A percentile compares a stretch with the other conserved stretches of the same genome.
Conservation (phyloP, 1,140 invertebrate species). For the Pogonomyrmex californicus region DNA sequence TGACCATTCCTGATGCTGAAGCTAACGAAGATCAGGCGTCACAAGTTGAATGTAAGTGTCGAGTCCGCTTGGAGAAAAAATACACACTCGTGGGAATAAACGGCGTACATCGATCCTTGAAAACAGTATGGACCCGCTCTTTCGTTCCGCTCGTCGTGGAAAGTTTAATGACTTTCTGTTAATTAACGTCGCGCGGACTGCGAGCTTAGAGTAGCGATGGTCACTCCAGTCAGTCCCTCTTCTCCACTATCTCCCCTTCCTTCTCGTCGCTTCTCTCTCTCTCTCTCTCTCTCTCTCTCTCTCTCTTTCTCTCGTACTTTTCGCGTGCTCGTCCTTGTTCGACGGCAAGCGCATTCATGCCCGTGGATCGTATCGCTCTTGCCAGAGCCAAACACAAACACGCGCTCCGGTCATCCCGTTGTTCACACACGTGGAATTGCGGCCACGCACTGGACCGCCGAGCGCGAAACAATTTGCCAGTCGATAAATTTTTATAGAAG, state of each 20-base stretch:
- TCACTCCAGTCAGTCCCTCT: conserved; percentile 75
- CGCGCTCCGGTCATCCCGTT: conserved; percentile 69
- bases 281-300: not conserved
- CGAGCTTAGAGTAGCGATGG: conserved; percentile 80
- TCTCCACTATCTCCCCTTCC: not conserved
- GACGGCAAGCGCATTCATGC: conserved; percentile 35
- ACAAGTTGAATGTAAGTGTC: conserved; percentile 11
- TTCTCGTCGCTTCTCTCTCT: not conserved
- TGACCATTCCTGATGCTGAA: conserved; percentile 49
- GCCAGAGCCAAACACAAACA: conserved; percentile 71
- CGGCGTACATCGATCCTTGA: conserved; percentile 71
- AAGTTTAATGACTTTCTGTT: conserved; percentile 87
- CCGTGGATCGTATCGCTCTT: conserved; percentile 69
- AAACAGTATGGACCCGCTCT: conserved; percentile 74
- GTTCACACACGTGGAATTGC: conserved; percentile 80
- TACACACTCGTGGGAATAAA: conserved; percentile 47
- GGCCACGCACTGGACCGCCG: conserved; percentile 76
- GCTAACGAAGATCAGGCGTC: conserved; percentile 46
- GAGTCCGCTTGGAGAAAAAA: conserved; percentile 40
- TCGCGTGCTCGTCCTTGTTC: conserved; percentile 43
- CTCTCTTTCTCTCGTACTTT: conserved; percentile 18
- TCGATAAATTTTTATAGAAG: conserved; percentile 88
- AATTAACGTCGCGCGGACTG: conserved; percentile 84
- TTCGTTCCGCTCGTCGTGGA: conserved; percentile 82
- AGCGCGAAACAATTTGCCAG: conserved; percentile 87